Conservation (phyloP, 2,797 vertebrate genomes). For the Myotis findleyi region DNA sequence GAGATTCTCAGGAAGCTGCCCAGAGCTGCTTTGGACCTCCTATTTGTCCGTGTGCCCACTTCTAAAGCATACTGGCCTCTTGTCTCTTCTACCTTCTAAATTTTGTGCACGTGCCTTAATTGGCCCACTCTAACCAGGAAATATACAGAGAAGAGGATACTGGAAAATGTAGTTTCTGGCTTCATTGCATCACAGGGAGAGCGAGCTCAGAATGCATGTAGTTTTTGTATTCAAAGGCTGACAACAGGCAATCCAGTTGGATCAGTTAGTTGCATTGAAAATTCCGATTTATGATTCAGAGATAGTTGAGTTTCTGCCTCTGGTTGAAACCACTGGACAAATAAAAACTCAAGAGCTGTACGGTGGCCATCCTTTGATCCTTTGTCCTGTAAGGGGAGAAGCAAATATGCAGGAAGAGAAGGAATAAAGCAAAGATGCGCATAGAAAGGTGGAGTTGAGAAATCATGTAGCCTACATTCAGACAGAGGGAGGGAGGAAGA, state of each 20-base stretch:
- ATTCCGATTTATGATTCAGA: constrained; percentile 1
- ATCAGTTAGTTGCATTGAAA: neutral
- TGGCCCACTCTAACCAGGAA: neutral
- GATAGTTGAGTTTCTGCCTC: neutral
- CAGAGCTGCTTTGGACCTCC: neutral
- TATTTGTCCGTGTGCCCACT: neutral
- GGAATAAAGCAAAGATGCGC: neutral
- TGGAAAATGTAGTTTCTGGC: neutral
- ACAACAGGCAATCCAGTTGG: neutral
- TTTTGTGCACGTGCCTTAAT: neutral
- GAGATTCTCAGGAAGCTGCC: neutral
- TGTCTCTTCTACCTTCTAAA: neutral
- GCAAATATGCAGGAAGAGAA: neutral
- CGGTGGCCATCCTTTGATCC: neutral
- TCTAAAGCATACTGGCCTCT: neutral
- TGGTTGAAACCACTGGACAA: neutral
- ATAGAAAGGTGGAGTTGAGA: neutral
- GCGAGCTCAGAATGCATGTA: neutral
- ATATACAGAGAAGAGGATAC: neutral
- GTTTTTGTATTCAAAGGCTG: neutral
- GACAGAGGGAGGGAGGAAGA: neutral
- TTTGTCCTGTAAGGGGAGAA: neutral
- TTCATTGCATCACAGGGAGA: neutral
- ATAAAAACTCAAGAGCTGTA: neutral
- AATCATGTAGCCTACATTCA: neutral